Percentiles rank a stretch among this genome's conserved stretches.
These are phyloP conservation scores for Vombatus ursinus DNA, from an alignment of 2,113 vertebrate species.

Conservation along the genomic window DNA sequence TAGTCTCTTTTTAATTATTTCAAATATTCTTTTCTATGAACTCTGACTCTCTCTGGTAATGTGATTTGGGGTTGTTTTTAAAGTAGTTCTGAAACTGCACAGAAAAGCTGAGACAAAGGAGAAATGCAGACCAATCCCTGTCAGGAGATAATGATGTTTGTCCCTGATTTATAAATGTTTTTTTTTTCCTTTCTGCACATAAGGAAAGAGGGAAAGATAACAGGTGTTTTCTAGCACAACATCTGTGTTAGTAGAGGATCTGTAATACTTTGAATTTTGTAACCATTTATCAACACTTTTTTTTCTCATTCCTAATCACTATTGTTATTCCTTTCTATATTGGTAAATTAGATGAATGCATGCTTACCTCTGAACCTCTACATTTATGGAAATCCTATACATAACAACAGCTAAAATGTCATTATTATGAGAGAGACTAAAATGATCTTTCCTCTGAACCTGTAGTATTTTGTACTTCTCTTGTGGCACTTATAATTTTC, in stretches of 20 bases:
- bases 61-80: not conserved
- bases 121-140: not conserved
- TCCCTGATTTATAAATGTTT: constrained; percentile 29
- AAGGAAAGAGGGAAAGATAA: not conserved
- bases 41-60: not conserved
- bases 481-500: not conserved
- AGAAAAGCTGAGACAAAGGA: constrained; percentile 4
- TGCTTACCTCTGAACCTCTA: not conserved
- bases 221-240: not conserved
- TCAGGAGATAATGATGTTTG: not conserved
- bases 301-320: not conserved
- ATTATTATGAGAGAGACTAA: not conserved
- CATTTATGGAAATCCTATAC: not conserved
- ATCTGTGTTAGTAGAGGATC: not conserved
- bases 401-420: not conserved
- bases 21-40: not conserved
- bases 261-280: not conserved
- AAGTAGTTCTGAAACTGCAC: not conserved
- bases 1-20: not conserved
- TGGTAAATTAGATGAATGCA: not conserved
- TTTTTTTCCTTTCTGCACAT: not conserved
- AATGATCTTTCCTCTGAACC: not conserved
- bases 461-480: not conserved
- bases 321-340: not conserved
- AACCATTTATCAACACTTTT: not conserved